A percentile compares a stretch with the other conserved stretches of the same genome.
phyloP scores from a whole-genome alignment of 2,797 vertebrate genomes.

The Coregonus suidteri region DNA sequence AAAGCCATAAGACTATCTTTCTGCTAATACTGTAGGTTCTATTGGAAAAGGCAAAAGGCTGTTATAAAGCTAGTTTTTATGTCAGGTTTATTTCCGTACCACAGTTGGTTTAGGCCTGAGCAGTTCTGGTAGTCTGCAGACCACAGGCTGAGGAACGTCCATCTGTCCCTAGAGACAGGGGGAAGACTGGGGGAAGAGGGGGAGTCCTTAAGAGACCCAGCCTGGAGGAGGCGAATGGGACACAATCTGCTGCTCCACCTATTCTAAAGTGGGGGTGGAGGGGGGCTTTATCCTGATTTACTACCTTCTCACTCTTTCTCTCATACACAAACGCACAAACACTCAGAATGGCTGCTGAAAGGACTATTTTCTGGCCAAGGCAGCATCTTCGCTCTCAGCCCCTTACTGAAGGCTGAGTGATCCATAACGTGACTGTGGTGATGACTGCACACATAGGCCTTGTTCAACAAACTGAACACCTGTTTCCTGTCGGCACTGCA shows the following conservation, averaged over 20 bases:
- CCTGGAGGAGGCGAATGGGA: constrained; percentile 37
- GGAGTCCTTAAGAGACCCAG: constrained; percentile 31
- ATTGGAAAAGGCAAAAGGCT: neutral
- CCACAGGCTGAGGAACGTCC: constrained; percentile 31
- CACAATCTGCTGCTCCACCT: constrained; percentile 68
- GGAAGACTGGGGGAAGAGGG: neutral
- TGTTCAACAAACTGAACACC: constrained; percentile 55
- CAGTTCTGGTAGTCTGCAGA: neutral
- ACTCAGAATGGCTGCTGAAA: constrained; percentile 43
- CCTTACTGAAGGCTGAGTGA: constrained; percentile 37
- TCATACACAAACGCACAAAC: constrained; percentile 23
- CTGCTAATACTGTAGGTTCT: neutral
- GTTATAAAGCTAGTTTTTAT: neutral
- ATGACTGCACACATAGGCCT: constrained; percentile 21
- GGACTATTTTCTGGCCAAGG: constrained; percentile 24
- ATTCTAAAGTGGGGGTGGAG: constrained; percentile 28
- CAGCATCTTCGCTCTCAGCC: constrained; percentile 6
- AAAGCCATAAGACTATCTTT: neutral
- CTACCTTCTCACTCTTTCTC: constrained; percentile 29
- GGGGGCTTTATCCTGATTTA: neutral
- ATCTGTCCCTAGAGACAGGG: constrained; percentile 34
- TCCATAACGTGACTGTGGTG: constrained; percentile 29
- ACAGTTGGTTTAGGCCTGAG: neutral
- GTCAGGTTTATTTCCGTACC: neutral
- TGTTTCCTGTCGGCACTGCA: constrained; percentile 60